Evolutionary conservation across 2,888 invertebrate genomes (phyloP).

Genomic region (Micropterix aruncella): DNA sequence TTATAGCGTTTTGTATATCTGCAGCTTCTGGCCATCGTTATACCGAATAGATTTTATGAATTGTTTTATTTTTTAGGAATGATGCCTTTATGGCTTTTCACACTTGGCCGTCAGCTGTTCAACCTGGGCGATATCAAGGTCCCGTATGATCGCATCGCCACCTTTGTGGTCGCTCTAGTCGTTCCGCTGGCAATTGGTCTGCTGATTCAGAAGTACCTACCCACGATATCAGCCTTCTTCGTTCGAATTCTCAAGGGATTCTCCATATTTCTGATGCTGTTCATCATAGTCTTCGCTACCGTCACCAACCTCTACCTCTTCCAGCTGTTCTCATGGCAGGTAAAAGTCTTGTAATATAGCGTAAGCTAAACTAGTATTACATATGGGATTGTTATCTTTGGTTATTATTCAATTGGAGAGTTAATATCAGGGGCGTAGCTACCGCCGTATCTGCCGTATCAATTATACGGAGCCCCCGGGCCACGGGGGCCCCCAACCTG

Average conservation of each 20-base stretch:
- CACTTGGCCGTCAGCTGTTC: slow-evolving; percentile 67
- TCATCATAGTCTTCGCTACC: slow-evolving; percentile 77
- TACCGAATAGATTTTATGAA: too few relatives aligned
- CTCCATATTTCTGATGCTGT: slow-evolving; percentile 62
- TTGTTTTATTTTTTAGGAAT: slow-evolving; percentile 47
- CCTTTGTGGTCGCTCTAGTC: slow-evolving; percentile 59
- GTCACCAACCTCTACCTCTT: slow-evolving; percentile 81
- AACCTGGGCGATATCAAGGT: slow-evolving; percentile 54
- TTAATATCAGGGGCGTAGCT: too few relatives aligned
- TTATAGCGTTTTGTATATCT: too few relatives aligned
- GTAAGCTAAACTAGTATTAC: too few relatives aligned
- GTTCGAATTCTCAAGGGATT: slow-evolving; percentile 75
- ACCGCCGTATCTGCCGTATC: too few relatives aligned
- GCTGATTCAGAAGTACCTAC: slow-evolving; percentile 53
- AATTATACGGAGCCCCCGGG: too few relatives aligned
- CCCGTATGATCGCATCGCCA: slow-evolving; percentile 65
- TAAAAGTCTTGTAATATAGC: slow-evolving; percentile 23
- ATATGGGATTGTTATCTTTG: too few relatives aligned
- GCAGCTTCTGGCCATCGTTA: too few relatives aligned
- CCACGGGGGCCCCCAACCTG: too few relatives aligned
- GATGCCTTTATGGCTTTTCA: slow-evolving; percentile 87
- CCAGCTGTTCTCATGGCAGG: slow-evolving; percentile 76
- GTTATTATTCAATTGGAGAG: too few relatives aligned
- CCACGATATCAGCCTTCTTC: slow-evolving; percentile 52
- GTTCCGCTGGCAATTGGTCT: slow-evolving; percentile 50